Base-by-base conservation (phyloP, 2,888 invertebrate genomes). In the Peribatodes rhomboidaria region DNA sequence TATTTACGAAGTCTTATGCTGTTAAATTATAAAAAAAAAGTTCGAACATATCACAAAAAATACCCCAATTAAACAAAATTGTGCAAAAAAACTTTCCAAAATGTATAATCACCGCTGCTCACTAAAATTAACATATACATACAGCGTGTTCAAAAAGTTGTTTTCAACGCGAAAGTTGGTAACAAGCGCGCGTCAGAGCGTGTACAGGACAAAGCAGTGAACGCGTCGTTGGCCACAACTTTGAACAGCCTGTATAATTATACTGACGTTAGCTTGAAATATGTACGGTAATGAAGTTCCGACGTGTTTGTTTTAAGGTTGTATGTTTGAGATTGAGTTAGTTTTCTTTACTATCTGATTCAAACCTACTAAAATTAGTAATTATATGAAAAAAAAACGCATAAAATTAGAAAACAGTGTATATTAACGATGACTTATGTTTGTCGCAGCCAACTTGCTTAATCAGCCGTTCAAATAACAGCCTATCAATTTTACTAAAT, bases 181-280 rank as follows among this genome's bases (percentile, higher is more conserved):
- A 49, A 56, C 55, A 41, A 55, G 37, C 53, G 47, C 46, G 61
- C 63, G 63, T 37, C 55, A 22, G 41, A 58, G 41, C 58, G 62
- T 57, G 57, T 1, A 10, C 33, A 44, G 54, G 47, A 64, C 63
- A 64, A 64, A 64, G 63, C 53, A 58, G 39, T 39, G 52, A 27
- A 63, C 63, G 63, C 58, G 53, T 53, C 58, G 63, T 52, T 58
- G 57, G 33, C 41, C 42, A 49, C 63, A 64, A 64, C 58, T 64
- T 41, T 49, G 47, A 58, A 33, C 62, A 57, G 1, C 33, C 47
- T 47, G 41, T 63, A 42, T 63, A 58, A 63, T 57, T 56, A 62
- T 42, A 49, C 42, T 56, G 46, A 44, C 44, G 46, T 46, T 22
- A 39, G 41, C 42, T 47, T 62, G 56, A 56, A 61, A 57, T 62